Evolutionary conservation across 2,888 invertebrate species (phyloP), one percentile per base, ranked within the genome.

Genomic region (Entomobrya proxima): DNA sequence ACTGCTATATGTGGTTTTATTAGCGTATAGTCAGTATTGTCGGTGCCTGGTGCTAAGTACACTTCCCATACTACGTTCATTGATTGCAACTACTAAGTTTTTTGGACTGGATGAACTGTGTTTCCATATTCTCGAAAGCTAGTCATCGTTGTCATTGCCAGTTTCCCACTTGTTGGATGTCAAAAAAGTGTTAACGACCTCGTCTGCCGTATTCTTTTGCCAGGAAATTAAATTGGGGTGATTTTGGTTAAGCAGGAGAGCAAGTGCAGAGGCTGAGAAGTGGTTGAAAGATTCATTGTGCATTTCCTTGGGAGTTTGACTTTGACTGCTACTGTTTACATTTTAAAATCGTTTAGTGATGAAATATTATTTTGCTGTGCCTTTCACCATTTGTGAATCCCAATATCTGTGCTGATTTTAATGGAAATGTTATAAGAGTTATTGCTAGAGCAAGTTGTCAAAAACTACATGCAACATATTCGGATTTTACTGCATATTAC

Each of bases 211-310:
- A n/a, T n/a, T n/a, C n/a, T n/a, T n/a, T n/a, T n/a, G n/a, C 0
- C 47, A 27, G 67, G 2, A 67, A 40, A 40, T 1, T 9, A 69
- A 44, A 47, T 47, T 47, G 47, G n/a, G 11, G 44, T 44, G 27
- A 47, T 47, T 47, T 69, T 69, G 40, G 44, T 44, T 15, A 11
- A 72, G 30, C 30, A 37, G 27, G 24, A 37, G 64, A n/a, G 9
- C 32, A 0, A 44, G 4, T 32, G 61, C 5, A 32, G n/a, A 11
- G 27, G 27, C 55, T 27, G 21, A 27, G 5, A n/a, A 47, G n/a
- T 9, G 24, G 47, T 2, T 72, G 72, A 72, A 47, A 47, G 47
- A 72, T 72, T 72, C 47, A 72, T 67, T 72, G 30, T 32, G 9
- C 18, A n/a, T 30, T 72, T 72, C 47, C n/a, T 50, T 5, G 40